Conservation (phyloP, 2,888 invertebrate species). For the Julus scanicus region DNA sequence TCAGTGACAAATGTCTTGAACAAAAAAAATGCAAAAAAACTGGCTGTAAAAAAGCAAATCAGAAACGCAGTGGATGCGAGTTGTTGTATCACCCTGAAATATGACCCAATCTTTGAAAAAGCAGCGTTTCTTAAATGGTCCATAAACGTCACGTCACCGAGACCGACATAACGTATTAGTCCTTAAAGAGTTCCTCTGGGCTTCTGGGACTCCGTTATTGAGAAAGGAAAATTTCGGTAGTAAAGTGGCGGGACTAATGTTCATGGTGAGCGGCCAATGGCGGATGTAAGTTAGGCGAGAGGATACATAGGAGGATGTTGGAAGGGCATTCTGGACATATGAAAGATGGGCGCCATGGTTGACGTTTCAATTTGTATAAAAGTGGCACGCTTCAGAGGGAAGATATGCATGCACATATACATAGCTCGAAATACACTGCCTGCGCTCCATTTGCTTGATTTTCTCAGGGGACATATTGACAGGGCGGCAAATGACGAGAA, state of each 20-base stretch:
- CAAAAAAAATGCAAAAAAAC: conserved; percentile 19
- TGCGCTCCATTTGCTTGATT: conserved; percentile 22
- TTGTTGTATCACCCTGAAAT: conserved; percentile 19
- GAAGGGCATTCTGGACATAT: conserved; percentile 1
- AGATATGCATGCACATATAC: not conserved
- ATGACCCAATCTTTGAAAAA: conserved; percentile 36
- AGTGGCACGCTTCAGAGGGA: not conserved
- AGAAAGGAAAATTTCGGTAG: not conserved
- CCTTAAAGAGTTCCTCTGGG: conserved; percentile 39
- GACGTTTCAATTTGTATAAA: conserved; percentile 28
- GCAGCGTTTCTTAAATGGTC: conserved; percentile 27
- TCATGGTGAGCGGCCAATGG: conserved; percentile 27
- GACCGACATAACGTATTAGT: conserved; percentile 39
- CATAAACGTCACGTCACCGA: conserved; percentile 42
- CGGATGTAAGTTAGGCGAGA: not conserved
- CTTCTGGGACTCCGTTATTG: conserved; percentile 25
- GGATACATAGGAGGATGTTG: not conserved
- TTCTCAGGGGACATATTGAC: conserved; percentile 5
- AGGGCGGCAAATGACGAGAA: not conserved
- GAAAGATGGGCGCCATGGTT: conserved; percentile 7
- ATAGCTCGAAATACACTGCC: not conserved
- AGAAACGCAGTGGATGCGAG: not conserved
- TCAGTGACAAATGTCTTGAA: not conserved
- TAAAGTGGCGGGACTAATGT: not conserved
- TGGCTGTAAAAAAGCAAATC: conserved; percentile 21